Evolutionary conservation across 2,113 vertebrate genomes (phyloP), one percentile per base, ranked within the genome.

Genomic region (Emydocephalus ijimae): DNA sequence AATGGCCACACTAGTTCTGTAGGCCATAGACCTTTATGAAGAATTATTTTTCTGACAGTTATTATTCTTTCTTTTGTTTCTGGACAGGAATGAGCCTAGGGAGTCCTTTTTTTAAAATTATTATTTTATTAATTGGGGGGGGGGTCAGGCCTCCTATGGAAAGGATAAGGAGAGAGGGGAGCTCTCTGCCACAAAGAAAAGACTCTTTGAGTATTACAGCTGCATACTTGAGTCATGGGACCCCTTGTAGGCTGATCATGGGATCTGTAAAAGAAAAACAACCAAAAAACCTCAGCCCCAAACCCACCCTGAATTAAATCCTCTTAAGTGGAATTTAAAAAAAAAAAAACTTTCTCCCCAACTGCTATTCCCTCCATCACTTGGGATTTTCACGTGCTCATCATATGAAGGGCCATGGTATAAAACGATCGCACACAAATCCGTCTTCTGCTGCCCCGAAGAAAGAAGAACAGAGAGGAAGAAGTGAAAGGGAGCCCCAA

Each of bases 341-440:
- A 21, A 34, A 81, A 87, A 14, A 50, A 50, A 50, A 9, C 48
- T 9, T 85, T 52, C 74, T 52, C 26, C 0, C 91, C 92, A 94
- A 81, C 57, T 8, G 29, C 23, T 43, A 45, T 34, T 3, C 48
- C 24, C 20, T 6, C 43, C 64, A 9, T 54, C 18, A 8, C 95
- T 89, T 95, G 93, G 59, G 81, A 1, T 92, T 95, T 95, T 93
- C 97, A 96, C 96, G 96, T 97, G 97, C 94, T 96, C 4, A 61
- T 97, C 97, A 97, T 96, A 96, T 95, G 96, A 94, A 96, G 34
- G 90, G 86, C 26, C 88, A 95, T 0, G 1, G 92, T 94, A 97
- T 97, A 97, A 97, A 97, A 96, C 94, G 92, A 86, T 52, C 91
- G 29, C 74, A 50, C 94, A 92, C 92, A 88, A 87, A 90, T 45